Evolutionary conservation across 2,113 vertebrate species (phyloP).

Genomic region (Perca fluviatilis): DNA sequence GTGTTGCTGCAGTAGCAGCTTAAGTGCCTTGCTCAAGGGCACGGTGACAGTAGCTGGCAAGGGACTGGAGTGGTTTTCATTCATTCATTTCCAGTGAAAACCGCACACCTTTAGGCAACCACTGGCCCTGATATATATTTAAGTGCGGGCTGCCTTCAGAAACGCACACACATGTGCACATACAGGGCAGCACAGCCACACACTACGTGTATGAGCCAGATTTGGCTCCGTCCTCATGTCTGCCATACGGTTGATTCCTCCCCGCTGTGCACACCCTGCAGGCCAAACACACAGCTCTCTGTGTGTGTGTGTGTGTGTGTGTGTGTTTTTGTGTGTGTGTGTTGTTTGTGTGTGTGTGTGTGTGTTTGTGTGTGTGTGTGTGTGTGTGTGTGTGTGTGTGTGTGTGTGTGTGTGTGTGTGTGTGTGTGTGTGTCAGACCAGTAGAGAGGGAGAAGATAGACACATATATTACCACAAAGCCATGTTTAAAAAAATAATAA

Average conservation of each 20-base stretch:
- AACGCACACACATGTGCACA: slow-evolving; percentile 28
- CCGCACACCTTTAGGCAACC: slow-evolving; percentile 65
- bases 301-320: slow-evolving; percentile 45
- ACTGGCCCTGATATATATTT: slow-evolving; percentile 73
- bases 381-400: slow-evolving; percentile 39
- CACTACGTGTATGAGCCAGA: slow-evolving; percentile 72
- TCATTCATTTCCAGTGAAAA: slow-evolving; percentile 62
- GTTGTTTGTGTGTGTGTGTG: slow-evolving; percentile 24
- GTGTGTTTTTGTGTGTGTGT: slow-evolving; percentile 42
- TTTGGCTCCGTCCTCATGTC: slow-evolving; percentile 74
- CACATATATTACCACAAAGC: slow-evolving; percentile 5
- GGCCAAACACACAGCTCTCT: slow-evolving; percentile 76
- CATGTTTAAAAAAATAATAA: slow-evolving; percentile 13
- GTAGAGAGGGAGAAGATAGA: background rate
- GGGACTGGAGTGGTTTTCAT: slow-evolving; percentile 56
- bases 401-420: background rate
- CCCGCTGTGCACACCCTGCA: slow-evolving; percentile 78
- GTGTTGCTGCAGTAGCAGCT: slow-evolving; percentile 33
- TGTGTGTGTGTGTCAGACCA: background rate
- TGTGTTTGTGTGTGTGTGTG: slow-evolving; percentile 32
- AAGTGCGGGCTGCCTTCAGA: slow-evolving; percentile 60
- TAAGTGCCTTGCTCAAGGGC: slow-evolving; percentile 71
- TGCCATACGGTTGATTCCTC: slow-evolving; percentile 80
- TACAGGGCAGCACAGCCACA: slow-evolving; percentile 61
- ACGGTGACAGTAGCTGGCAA: slow-evolving; percentile 31